Percentiles rank a stretch among this genome's conserved stretches.
Evolutionary conservation across 2,888 invertebrate species (phyloP).

Genomic region (Elysia crispata): DNA sequence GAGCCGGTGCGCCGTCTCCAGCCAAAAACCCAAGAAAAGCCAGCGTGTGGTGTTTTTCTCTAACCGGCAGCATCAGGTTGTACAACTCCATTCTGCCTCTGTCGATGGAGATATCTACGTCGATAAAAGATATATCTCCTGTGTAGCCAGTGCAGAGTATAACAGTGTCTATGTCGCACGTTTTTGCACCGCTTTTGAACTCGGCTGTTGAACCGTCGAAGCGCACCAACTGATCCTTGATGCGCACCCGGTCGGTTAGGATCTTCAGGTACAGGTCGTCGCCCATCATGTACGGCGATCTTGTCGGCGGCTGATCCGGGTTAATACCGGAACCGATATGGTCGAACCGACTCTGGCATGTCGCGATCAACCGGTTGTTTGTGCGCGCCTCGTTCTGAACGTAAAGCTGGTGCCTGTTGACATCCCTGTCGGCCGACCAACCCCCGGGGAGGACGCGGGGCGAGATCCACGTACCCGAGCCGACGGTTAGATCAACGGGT

Average conservation of each 20-base stretch:
- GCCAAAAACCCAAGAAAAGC: too few species aligned
- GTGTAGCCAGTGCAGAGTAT: constrained; percentile 21
- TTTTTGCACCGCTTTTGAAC: constrained; percentile 10
- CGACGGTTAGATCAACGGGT: constrained; percentile 20
- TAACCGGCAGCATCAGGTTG: too few species aligned
- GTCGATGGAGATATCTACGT: not conserved
- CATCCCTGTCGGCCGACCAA: not conserved
- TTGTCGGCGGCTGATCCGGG: not conserved
- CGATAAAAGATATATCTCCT: constrained; percentile 27
- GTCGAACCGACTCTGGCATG: not conserved
- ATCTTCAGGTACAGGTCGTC: not conserved
- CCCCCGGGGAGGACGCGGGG: not conserved
- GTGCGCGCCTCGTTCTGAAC: not conserved
- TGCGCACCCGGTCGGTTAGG: not conserved
- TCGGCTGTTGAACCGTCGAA: not conserved
- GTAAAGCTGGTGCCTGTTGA: not conserved
- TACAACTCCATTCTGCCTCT: too few species aligned
- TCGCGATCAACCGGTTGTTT: not conserved
- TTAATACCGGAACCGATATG: not conserved
- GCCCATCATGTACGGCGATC: not conserved
- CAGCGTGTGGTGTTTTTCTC: too few species aligned
- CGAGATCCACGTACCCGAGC: constrained; percentile 17
- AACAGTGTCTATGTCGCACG: constrained; percentile 4
- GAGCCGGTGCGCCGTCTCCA: too few species aligned
- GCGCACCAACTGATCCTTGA: constrained; percentile 9